Evolutionary conservation across 2,888 invertebrate genomes (phyloP), one percentile per base, ranked within the genome.

Genomic region (Galerucella nymphaeae): DNA sequence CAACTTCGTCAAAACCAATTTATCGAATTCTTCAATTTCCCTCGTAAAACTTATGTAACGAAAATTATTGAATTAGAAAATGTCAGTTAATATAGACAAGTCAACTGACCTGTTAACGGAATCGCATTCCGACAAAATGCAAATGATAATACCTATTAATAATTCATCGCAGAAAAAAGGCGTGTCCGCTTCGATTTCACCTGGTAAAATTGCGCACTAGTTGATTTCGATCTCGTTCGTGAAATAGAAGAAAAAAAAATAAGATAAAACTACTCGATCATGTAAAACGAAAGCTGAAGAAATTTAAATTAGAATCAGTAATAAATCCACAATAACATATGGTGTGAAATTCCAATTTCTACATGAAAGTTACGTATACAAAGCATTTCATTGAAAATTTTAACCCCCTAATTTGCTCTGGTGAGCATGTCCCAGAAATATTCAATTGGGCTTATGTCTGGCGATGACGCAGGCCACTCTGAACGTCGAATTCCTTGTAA

Each of bases 311-410:
- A 23, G 38, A 23, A 57, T n/a, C 66, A 67, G 63, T 63, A 71
- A 66, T 59, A 59, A 48, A 38, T 55, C 48, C 59, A 61, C 62
- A 70, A n/a, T n/a, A n/a, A 74, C 72, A 72, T 72, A 74, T 72
- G 74, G 68, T 10, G 45, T n/a, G 30, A 58, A 65, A 53, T 67
- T 45, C 48, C 55, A 45, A 70, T 70, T 74, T 77, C 67, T 70
- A 73, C 63, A 73, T 70, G 76, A 76, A 76, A 76, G 77, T 73
- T 69, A 62, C 59, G 70, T 64, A 66, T 16, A 53, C 16, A 16
- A 6, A 53, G 30, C 42, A 13, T 55, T 62, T 63, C 20, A 48
- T 48, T 23, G 20, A 63, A 38, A 42, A 18, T n/a, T n/a, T n/a
- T n/a, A n/a, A n/a, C n/a, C n/a, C n/a, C n/a, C n/a, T n/a, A n/a